Evolutionary conservation across 2,797 vertebrate genomes (phyloP).

Genomic region (Cryptoprocta ferox): DNA sequence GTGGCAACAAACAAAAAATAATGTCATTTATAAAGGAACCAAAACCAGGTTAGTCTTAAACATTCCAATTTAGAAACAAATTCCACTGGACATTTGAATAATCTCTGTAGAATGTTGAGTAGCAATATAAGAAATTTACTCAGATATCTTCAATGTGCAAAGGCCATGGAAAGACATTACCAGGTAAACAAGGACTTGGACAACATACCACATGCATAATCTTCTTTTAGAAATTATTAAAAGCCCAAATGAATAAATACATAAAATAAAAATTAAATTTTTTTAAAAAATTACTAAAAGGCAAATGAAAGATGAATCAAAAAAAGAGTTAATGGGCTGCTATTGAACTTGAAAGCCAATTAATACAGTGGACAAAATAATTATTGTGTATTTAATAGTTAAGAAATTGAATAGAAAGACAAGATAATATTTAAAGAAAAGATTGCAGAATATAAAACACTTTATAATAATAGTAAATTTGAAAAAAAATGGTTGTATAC

Average conservation of each 20-base stretch:
- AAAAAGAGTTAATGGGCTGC: not conserved
- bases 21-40: not conserved
- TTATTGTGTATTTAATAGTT: not conserved
- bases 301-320: not conserved
- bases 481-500: not conserved
- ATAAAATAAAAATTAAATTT: no score
- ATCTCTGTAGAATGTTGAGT: not conserved
- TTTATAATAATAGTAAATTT: constrained; percentile 4
- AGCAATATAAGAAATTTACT: not conserved
- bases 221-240: not conserved
- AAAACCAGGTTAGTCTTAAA: not conserved
- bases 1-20: not conserved
- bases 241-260: not conserved
- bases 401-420: not conserved
- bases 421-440: not conserved
- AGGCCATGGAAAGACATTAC: not conserved
- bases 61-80: constrained; percentile 8
- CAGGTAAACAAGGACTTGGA: not conserved
- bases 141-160: not conserved
- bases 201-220: not conserved
- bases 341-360: not conserved
- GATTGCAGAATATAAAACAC: not conserved
- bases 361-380: not conserved
- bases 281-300: not conserved
- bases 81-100: constrained; percentile 17